phyloP scores from a whole-genome alignment of 2,113 vertebrate species.

The Boleophthalmus pectinirostris region DNA sequence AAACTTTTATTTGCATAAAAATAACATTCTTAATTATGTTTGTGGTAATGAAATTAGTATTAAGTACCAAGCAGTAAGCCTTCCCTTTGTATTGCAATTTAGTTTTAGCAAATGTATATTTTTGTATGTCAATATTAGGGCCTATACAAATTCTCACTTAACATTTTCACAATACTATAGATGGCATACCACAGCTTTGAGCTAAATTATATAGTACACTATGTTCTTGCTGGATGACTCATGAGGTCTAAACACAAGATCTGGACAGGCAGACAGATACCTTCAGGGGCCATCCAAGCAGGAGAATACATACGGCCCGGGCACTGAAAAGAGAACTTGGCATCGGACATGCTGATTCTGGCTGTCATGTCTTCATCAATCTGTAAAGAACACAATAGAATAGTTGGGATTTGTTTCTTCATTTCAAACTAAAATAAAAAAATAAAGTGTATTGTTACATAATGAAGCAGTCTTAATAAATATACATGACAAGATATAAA shows the following conservation, averaged over 20 bases:
- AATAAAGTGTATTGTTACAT: no score
- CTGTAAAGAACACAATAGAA: slow-evolving; percentile 62
- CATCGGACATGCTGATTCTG: slow-evolving; percentile 95
- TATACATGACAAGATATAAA: no score
- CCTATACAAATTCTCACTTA: background rate
- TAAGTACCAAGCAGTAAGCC: background rate
- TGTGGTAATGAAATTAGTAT: background rate
- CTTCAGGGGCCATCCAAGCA: slow-evolving; percentile 97
- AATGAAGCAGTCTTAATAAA: no score
- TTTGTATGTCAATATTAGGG: background rate
- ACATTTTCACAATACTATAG: background rate
- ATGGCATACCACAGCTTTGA: background rate
- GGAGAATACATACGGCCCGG: slow-evolving; percentile 94
- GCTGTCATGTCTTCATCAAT: slow-evolving; percentile 98
- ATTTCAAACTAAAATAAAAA: background rate
- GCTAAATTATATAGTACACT: slow-evolving; percentile 39
- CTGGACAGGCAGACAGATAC: slow-evolving; percentile 59
- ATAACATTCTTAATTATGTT: no score
- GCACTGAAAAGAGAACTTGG: slow-evolving; percentile 98
- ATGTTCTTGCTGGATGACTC: slow-evolving; percentile 32
- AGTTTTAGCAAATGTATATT: background rate
- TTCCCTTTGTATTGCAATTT: background rate
- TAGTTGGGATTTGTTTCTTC: background rate
- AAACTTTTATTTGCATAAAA: background rate
- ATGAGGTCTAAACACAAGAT: slow-evolving; percentile 13